These are phyloP conservation scores for Orchesella flavescens DNA, from an alignment of 2,888 invertebrate genomes.

Conservation along the genomic window DNA sequence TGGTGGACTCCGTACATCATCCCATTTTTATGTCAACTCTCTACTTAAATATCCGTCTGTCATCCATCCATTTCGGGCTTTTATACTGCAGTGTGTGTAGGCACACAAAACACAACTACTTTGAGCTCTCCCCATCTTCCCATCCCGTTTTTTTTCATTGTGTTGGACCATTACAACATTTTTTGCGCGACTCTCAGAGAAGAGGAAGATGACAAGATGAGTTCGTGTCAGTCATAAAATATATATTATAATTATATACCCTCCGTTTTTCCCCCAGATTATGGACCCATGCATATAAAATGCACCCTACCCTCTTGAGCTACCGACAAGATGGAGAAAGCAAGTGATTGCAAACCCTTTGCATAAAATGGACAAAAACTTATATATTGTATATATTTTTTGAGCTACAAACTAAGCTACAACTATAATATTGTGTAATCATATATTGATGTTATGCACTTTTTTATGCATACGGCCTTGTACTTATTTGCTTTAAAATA, in stretches of 20 bases:
- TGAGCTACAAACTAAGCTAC: neutral
- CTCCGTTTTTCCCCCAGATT: neutral
- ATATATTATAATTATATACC: neutral
- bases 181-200: no score
- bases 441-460: neutral
- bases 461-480: conserved; percentile 48
- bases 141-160: conserved; percentile 6
- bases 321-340: neutral
- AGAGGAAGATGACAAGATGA: no score
- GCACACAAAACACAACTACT: neutral
- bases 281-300: neutral
- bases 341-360: neutral
- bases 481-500: conserved; percentile 20
- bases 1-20: conserved; percentile 2
- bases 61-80: conserved; percentile 19
- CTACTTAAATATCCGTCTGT: conserved; percentile 28
- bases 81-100: neutral
- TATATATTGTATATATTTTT: neutral
- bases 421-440: neutral
- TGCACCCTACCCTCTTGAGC: neutral
- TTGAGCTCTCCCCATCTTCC: neutral
- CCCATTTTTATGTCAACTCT: conserved; percentile 21
- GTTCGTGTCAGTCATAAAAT: no score
- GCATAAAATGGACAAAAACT: neutral
- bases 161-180: neutral